Evolutionary conservation across 2,888 invertebrate species (phyloP).

Genomic region (Electrophaes corylata): DNA sequence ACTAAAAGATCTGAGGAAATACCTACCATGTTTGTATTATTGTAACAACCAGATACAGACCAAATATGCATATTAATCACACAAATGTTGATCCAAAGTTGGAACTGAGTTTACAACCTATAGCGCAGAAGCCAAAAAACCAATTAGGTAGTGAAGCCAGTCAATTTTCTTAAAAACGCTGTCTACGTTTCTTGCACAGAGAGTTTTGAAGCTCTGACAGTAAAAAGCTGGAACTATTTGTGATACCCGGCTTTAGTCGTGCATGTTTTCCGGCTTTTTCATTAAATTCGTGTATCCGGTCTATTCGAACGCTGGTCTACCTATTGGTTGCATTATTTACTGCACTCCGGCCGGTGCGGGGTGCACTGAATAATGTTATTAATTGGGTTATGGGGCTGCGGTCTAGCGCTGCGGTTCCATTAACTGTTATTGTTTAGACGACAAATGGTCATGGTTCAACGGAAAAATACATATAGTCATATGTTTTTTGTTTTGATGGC

Average conservation of each 20-base stretch:
- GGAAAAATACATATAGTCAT: slow-evolving; percentile 1
- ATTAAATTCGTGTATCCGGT: not conserved
- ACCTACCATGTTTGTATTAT: no score
- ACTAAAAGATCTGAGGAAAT: no score
- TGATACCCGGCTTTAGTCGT: not conserved
- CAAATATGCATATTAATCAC: no score
- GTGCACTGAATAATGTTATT: slow-evolving; percentile 61
- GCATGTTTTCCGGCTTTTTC: slow-evolving; percentile 1
- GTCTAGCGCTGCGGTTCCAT: slow-evolving; percentile 48
- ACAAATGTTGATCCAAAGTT: no score
- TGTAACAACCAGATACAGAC: no score
- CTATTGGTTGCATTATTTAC: slow-evolving; percentile 65
- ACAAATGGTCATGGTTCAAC: slow-evolving; percentile 26
- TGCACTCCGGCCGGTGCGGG: slow-evolving; percentile 51
- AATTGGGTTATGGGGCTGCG: slow-evolving; percentile 61
- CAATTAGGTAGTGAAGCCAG: no score
- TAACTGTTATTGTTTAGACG: slow-evolving; percentile 37
- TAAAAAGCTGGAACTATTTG: no score
- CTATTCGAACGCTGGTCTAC: slow-evolving; percentile 37
- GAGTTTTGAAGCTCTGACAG: no score
- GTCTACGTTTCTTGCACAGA: not conserved
- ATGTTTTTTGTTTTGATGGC: not conserved
- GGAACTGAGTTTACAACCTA: no score
- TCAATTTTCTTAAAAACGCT: no score
- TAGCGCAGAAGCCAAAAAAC: no score